These are phyloP conservation scores for Sitophilus oryzae DNA, from an alignment of 1,140 invertebrate species.

Conservation along the genomic window DNA sequence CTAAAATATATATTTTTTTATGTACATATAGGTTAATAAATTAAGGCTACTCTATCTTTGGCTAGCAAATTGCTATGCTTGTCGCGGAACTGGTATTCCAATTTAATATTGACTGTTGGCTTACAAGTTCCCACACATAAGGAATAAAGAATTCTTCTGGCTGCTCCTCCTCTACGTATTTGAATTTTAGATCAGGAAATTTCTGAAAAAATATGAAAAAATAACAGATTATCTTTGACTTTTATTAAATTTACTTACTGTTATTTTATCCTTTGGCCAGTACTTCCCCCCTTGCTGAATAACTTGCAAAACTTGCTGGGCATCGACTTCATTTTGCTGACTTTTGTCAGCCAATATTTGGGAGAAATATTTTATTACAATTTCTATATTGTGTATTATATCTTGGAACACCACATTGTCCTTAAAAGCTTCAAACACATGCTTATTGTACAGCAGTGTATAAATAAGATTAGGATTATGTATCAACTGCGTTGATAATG, in stretches of 20 bases:
- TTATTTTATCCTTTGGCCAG: slow-evolving; percentile 86
- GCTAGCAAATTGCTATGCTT: slow-evolving; percentile 34
- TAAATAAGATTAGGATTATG: slow-evolving; percentile 95
- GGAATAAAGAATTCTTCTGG: slow-evolving; percentile 99
- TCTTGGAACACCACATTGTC: slow-evolving; percentile 89
- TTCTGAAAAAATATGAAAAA: slow-evolving; percentile 59
- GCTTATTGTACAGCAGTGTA: slow-evolving; percentile 88
- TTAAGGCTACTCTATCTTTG: too few relatives aligned
- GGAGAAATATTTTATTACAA: slow-evolving; percentile 57
- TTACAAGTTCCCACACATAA: slow-evolving; percentile 94
- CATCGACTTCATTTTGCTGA: slow-evolving; percentile 60
- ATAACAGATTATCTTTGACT: too few relatives aligned
- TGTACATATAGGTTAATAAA: too few relatives aligned
- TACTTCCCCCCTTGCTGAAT: slow-evolving; percentile 82
- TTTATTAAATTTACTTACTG: slow-evolving; percentile 56
- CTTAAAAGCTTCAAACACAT: slow-evolving; percentile 83
- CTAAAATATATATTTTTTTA: too few relatives aligned
- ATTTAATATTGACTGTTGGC: slow-evolving; percentile 70
- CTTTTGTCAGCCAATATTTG: slow-evolving; percentile 36
- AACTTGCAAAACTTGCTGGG: slow-evolving; percentile 75
- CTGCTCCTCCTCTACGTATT: slow-evolving; percentile 97
- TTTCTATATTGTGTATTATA: slow-evolving; percentile 93
- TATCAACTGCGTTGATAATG: slow-evolving; percentile 77
- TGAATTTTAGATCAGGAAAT: slow-evolving; percentile 98
- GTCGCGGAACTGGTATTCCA: slow-evolving; percentile 53